These are phyloP conservation scores for Apis dorsata DNA, from an alignment of 1,140 invertebrate species.

Conservation along the genomic window DNA sequence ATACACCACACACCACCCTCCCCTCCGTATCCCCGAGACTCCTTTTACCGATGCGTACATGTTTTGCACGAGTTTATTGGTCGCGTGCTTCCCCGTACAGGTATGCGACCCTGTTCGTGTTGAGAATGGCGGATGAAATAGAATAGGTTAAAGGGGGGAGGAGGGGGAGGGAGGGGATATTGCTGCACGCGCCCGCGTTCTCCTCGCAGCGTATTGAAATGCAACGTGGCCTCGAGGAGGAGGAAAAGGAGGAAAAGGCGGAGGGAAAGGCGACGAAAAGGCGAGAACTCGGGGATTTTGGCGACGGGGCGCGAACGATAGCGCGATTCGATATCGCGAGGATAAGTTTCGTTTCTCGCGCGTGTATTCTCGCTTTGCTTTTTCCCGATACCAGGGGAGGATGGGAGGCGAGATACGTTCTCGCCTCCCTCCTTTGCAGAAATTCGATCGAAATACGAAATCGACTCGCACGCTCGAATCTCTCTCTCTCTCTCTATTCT, in stretches of 20 bases:
- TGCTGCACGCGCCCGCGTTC: background rate
- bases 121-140: slow-evolving; percentile 43
- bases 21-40: slow-evolving; percentile 2
- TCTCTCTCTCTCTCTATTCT: no score
- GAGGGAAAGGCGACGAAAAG: background rate
- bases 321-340: background rate
- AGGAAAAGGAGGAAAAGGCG: no score
- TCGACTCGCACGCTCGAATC: no score
- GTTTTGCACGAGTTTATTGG: slow-evolving; percentile 64
- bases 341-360: background rate
- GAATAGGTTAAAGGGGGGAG: background rate
- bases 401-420: background rate
- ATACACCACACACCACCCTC: no score
- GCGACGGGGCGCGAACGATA: background rate
- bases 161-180: background rate
- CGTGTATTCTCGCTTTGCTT: background rate
- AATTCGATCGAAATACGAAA: background rate
- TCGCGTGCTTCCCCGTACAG: slow-evolving; percentile 53
- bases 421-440: no score
- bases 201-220: slow-evolving; percentile 13
- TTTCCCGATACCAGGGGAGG: background rate
- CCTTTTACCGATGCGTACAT: slow-evolving; percentile 57
- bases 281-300: background rate
- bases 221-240: background rate
- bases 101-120: slow-evolving; percentile 56